Percentiles rank a stretch among this genome's conserved stretches.
phyloP scores from a whole-genome alignment of 2,888 invertebrate genomes.

The Yponomeuta cagnagella region DNA sequence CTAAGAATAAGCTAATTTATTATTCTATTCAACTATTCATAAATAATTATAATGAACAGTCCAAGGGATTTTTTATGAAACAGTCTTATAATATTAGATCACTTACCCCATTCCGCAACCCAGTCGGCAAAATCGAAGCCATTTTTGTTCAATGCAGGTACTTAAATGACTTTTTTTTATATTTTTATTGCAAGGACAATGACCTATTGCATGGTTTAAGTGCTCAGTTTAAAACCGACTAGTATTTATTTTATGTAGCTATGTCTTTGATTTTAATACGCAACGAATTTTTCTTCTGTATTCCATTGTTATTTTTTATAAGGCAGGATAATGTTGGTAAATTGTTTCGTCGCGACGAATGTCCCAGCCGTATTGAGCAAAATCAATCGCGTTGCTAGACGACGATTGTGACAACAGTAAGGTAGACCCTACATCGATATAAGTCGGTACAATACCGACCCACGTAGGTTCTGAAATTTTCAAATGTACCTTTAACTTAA shows the following conservation, averaged over 20 bases:
- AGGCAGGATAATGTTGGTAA: no score
- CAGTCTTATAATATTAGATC: no score
- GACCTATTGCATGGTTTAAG: no score
- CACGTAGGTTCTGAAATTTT: neutral
- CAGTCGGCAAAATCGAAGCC: constrained; percentile 58
- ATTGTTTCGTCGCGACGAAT: neutral
- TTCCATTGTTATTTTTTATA: neutral
- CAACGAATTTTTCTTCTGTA: neutral
- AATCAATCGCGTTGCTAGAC: constrained; percentile 68
- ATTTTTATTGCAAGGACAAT: no score
- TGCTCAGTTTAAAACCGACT: no score
- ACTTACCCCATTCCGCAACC: constrained; percentile 38
- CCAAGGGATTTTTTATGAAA: no score
- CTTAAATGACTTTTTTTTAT: no score
- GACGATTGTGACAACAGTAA: constrained; percentile 30
- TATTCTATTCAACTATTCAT: no score
- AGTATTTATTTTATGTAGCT: neutral
- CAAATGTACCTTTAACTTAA: no score
- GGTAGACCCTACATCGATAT: neutral
- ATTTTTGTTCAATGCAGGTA: constrained; percentile 26
- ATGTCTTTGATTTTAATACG: neutral
- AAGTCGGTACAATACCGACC: neutral
- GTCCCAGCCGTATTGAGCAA: constrained; percentile 21
- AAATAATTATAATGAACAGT: no score
- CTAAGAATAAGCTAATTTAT: no score